Evolutionary conservation across 1,140 invertebrate genomes (phyloP).

Genomic region (Armadillidium nasatum): DNA sequence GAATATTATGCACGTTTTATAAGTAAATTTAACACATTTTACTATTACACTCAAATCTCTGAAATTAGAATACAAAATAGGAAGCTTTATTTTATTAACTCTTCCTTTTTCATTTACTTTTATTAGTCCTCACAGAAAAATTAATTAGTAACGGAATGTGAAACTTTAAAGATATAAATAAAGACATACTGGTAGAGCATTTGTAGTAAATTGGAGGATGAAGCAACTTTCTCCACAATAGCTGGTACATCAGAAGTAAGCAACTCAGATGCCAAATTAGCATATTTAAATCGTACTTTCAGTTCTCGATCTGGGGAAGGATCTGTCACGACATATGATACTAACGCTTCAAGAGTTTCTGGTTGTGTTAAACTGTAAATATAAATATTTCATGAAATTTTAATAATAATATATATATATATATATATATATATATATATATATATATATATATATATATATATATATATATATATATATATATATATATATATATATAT

Average conservation of each 20-base stretch:
- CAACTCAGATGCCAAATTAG: conserved; percentile 89
- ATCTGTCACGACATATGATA: conserved; percentile 78
- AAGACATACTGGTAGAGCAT: conserved; percentile 63
- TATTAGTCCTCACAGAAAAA: too few relatives aligned
- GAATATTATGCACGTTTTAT: too few relatives aligned
- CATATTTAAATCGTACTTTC: conserved; percentile 76
- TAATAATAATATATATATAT: conserved; percentile 10
- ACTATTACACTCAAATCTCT: too few relatives aligned
- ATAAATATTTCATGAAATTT: conserved; percentile 34
- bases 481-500: too few relatives aligned
- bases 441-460: conserved; percentile 4
- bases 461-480: too few relatives aligned
- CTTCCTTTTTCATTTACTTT: too few relatives aligned
- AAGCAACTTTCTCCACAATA: conserved; percentile 78
- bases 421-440: conserved; percentile 18
- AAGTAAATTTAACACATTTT: too few relatives aligned
- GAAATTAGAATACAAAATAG: too few relatives aligned
- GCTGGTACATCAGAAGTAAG: conserved; percentile 79
- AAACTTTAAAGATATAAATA: too few relatives aligned
- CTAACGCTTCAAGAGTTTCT: conserved; percentile 77
- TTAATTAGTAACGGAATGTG: too few relatives aligned
- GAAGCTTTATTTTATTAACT: too few relatives aligned
- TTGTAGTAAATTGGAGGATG: conserved; percentile 67
- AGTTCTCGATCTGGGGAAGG: conserved; percentile 70
- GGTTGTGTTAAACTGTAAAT: conserved; percentile 70